phyloP scores from a whole-genome alignment of 2,888 invertebrate species.

The Volucella inanis region DNA sequence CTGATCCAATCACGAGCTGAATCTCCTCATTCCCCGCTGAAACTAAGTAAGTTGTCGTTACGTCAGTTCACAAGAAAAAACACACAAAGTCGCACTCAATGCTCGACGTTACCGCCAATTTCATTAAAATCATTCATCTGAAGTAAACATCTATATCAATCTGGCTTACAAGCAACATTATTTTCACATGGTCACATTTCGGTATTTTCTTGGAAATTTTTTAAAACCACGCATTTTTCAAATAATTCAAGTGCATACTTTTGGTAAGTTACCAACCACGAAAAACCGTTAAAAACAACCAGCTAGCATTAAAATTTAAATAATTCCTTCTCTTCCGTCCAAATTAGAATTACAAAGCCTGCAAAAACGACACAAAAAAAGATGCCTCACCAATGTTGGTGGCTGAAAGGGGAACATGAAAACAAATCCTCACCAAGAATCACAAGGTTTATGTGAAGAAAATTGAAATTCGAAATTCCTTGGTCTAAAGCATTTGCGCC shows the following conservation, averaged over 20 bases:
- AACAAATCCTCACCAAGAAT: slow-evolving; percentile 11
- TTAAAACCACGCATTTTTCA: slow-evolving; percentile 50
- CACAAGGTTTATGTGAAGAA: slow-evolving; percentile 56
- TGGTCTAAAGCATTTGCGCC: slow-evolving; percentile 52
- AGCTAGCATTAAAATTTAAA: slow-evolving; percentile 58
- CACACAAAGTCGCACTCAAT: too few species aligned
- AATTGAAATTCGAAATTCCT: slow-evolving; percentile 61
- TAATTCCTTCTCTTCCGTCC: slow-evolving; percentile 59
- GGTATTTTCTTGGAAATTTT: slow-evolving; percentile 21
- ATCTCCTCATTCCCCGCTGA: too few species aligned
- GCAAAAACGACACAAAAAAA: background rate
- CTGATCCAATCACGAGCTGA: too few species aligned
- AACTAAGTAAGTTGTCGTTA: too few species aligned
- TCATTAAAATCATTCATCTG: too few species aligned
- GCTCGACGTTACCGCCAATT: too few species aligned
- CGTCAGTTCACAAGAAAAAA: too few species aligned
- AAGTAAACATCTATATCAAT: too few species aligned
- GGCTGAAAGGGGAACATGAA: background rate
- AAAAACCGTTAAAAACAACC: slow-evolving; percentile 66
- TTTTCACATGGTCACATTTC: slow-evolving; percentile 6
- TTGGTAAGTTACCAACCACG: slow-evolving; percentile 21
- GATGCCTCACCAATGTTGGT: background rate
- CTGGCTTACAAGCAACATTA: too few species aligned
- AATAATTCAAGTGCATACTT: slow-evolving; percentile 47
- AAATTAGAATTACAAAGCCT: slow-evolving; percentile 28